Evolutionary conservation across 2,888 invertebrate genomes (phyloP), one percentile per base, ranked within the genome.

Genomic region (Caenorhabditis sp.): DNA sequence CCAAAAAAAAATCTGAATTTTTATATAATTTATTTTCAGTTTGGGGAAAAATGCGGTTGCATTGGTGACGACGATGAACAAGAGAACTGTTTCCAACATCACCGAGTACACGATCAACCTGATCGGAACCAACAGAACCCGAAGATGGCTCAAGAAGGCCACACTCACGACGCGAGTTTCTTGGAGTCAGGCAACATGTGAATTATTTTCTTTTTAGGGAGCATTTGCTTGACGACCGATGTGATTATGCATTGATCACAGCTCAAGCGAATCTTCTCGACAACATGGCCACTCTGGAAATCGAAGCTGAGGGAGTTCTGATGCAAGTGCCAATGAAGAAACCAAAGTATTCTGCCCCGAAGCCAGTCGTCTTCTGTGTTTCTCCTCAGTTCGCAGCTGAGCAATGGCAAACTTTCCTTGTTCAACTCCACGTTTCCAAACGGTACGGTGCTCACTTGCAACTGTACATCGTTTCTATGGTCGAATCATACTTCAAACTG

Each of bases 311-410:
- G 2, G 71, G 71, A 20, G 18, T 65, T 51, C 15, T 60, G 13
- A 55, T 79, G 60, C n/a, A 70, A 32, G 71, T 62, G 5, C 74
- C 74, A 2, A 37, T 65, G 35, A 65, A 65, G 47, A 65, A 37
- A 20, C 65, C 74, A 3, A 74, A 65, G 11, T 70, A 65, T 24
- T 64, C 61, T 3, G 40, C 53, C 20, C 70, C 62, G 20, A 80
- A 77, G 6, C 58, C 51, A 15, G 82, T 82, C n/a, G 85, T 85
- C 13, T 80, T 76, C 37, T 85, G 85, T 64, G 67, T 85, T 24
- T 79, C 85, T 1, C 85, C 85, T 0, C 78, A 82, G 32, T 85
- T 80, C 22, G 85, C 82, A 2, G 78, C 65, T 37, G 85, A 85
- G 37, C 85, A 85, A 32, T 85, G 85, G 85, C 82, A 85, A 26